Evolutionary conservation across 2,797 vertebrate genomes (phyloP), one percentile per base, ranked within the genome.

Genomic region (Remorina albescens): DNA sequence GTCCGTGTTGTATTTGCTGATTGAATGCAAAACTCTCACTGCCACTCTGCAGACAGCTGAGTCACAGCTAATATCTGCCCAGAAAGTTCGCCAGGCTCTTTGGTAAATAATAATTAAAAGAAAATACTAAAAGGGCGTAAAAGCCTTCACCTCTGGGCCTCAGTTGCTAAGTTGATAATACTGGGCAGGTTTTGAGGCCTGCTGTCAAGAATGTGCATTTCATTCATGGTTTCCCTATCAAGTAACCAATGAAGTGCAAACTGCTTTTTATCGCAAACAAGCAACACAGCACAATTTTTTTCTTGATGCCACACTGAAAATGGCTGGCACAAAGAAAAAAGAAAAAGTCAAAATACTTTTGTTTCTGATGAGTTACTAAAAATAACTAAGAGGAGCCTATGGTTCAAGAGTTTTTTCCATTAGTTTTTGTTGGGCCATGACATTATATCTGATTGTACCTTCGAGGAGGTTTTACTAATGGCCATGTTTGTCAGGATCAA

Each of bases 21-120:
- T 50, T 61, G 55, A 47, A 59, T 53, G 12, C 57, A 25, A 19
- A 61, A 30, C 39, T 58, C 25, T 32, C 28, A 75, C 19, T 13
- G n/a, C 30, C 32, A 76, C 23, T 13, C 42, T 59, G 53, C 60
- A 67, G 61, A 80, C 70, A 77, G 63, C 73, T 81, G 66, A 76
- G 51, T 51, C 60, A 16, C 18, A 7, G 57, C 61, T 57, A 28
- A 62, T 49, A 49, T 66, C 26, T 5, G 16, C 25, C 46, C 32
- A 23, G 34, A 64, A 64, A 56, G 23, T 51, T 63, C 68, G 57
- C 60, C 19, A 51, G 56, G 64, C 57, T 37, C 39, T 57, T 56
- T 56, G 58, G n/a, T n/a, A 68, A 71, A 78, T 68, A 44, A 19
- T 44, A 19, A 44, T 12, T 2, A 9, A 18, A 42, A 42, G 10